phyloP scores from a whole-genome alignment of 2,888 invertebrate species.

The Leucophenga maculata region DNA sequence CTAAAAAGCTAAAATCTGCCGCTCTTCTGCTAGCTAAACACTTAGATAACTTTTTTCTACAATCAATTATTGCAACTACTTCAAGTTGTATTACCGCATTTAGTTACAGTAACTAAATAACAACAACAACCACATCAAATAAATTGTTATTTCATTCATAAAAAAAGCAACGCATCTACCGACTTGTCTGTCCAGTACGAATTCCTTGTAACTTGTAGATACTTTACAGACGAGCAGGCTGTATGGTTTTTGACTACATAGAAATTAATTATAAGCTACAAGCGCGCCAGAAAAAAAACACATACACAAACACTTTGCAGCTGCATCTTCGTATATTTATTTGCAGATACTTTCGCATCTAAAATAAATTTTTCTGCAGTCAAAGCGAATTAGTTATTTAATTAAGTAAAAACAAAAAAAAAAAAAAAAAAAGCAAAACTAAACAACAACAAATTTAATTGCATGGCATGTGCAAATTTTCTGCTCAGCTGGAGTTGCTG shows the following conservation, averaged over 20 bases:
- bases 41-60: too few species aligned
- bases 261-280: not conserved
- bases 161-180: not conserved
- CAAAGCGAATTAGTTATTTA: not conserved
- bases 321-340: too few species aligned
- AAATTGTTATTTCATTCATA: conserved; percentile 25
- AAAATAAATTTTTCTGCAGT: not conserved
- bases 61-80: too few species aligned
- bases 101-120: too few species aligned
- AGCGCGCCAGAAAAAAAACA: not conserved
- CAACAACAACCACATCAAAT: conserved; percentile 35
- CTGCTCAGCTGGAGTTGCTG: conserved; percentile 40
- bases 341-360: not conserved
- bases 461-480: conserved; percentile 44
- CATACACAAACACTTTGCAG: too few species aligned
- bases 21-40: too few species aligned
- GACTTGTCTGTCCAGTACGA: not conserved
- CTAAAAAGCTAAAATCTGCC: too few species aligned
- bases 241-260: conserved; percentile 6
- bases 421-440: too few species aligned
- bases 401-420: not conserved
- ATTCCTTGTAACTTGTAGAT: not conserved
- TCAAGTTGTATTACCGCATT: too few species aligned
- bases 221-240: not conserved
- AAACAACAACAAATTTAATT: conserved; percentile 23